Evolutionary conservation across 1,140 invertebrate genomes (phyloP), one percentile per base, ranked within the genome.

Genomic region (Drosophila ironensis): DNA sequence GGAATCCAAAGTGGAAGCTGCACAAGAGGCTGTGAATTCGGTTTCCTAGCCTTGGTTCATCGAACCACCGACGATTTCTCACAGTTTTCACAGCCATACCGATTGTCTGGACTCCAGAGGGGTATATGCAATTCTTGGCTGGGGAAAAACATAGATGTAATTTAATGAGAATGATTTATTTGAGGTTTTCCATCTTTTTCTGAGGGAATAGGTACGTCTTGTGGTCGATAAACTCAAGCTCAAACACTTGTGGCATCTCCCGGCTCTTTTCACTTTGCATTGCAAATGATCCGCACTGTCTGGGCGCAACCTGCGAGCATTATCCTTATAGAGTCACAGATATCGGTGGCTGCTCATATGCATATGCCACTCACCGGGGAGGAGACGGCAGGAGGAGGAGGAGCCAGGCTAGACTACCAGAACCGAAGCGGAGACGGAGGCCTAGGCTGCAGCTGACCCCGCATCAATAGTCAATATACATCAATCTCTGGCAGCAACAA

Each of bases 401-500:
- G 14, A 4, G 44, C 30, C 28, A n/a, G 8, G 17, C 37, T 14
- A n/a, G 40, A 12, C 30, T 33, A 33, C 27, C 9, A 40, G 4
- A 12, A 25, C 20, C 47, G 33, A 14, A 25, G 17, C 47, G 16
- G 47, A 47, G 40, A 52, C 33, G 2, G 56, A 41, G 33, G 30
- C 24, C 22, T 47, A 22, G 30, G 53, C 33, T n/a, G n/a, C n/a
- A 12, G 30, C 30, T 66, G 63, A 66, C 69, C 69, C 57, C 33
- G 33, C 78, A 86, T 84, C 78, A 84, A 84, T 84, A 84, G 78
- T 84, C 80, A 84, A 84, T 84, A 86, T 76, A 77, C 80, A 84
- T 84, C 78, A 84, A 84, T 84, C 78, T 84, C 47, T 59, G 46
- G 41, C 59, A 74, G 69, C 53, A 57, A 71, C 73, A 73, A 44